These are phyloP conservation scores for Thaumatotibia leucotreta DNA, from an alignment of 1,140 invertebrate species.

Conservation along the genomic window DNA sequence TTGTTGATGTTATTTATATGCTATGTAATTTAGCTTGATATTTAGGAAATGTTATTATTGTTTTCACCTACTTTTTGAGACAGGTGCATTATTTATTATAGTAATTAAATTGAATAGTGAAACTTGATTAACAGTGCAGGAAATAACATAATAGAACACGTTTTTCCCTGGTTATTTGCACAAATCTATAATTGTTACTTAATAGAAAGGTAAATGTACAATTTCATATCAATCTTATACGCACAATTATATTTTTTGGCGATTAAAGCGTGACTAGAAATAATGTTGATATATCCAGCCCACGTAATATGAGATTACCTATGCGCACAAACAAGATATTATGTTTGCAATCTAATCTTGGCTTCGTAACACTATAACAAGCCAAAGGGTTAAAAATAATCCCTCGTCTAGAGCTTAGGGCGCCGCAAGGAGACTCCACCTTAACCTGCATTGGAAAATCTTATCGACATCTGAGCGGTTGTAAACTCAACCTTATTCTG, in stretches of 20 bases:
- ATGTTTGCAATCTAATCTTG: slow-evolving; percentile 27
- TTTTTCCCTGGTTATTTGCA: not conserved
- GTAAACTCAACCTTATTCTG: slow-evolving; percentile 23
- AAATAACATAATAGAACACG: not conserved
- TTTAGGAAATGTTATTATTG: not conserved
- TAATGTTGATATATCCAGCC: not conserved
- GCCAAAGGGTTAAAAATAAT: slow-evolving; percentile 56
- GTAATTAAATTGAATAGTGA: no score
- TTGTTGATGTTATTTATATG: not conserved
- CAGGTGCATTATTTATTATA: no score
- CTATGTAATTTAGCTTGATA: not conserved
- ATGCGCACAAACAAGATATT: not conserved
- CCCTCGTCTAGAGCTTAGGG: slow-evolving; percentile 43
- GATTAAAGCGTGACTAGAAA: not conserved
- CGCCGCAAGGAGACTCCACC: slow-evolving; percentile 43
- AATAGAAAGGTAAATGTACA: not conserved
- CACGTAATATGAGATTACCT: not conserved
- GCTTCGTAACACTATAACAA: slow-evolving; percentile 33
- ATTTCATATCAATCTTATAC: not conserved
- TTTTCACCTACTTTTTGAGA: no score
- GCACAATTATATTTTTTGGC: not conserved
- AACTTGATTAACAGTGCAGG: not conserved
- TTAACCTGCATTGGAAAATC: slow-evolving; percentile 18
- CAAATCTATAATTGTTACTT: not conserved
- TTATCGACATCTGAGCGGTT: not conserved